Evolutionary conservation across 2,888 invertebrate genomes (phyloP).

Genomic region (Drosophila formosana): DNA sequence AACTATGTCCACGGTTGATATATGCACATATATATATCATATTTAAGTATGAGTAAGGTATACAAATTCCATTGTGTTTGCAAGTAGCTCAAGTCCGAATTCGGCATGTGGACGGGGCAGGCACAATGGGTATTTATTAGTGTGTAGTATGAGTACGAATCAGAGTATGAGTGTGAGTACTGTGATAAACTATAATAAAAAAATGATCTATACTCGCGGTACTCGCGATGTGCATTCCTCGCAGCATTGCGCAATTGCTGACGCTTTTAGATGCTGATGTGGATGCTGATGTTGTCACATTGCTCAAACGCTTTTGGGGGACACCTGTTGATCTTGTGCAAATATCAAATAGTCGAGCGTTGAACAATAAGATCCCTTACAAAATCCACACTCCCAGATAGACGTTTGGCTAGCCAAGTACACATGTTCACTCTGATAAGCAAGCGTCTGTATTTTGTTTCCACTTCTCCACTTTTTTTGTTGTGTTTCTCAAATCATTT

Average conservation of each 20-base stretch:
- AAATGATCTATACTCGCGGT: conserved; percentile 10
- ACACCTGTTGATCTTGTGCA: conserved; percentile 75
- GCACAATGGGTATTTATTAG: conserved; percentile 5
- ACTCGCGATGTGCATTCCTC: conserved; percentile 8
- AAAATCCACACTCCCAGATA: conserved; percentile 40
- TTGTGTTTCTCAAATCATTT: conserved; percentile 45
- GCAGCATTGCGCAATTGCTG: conserved; percentile 45
- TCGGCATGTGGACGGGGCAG: conserved; percentile 5
- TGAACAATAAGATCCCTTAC: conserved; percentile 64
- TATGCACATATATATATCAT: not conserved
- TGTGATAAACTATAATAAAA: conserved; percentile 13
- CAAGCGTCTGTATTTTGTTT: conserved; percentile 16
- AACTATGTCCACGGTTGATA: not conserved
- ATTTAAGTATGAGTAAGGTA: conserved; percentile 4
- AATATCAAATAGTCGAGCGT: conserved; percentile 61
- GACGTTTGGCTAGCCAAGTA: conserved; percentile 24
- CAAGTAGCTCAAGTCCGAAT: conserved; percentile 20
- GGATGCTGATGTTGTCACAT: conserved; percentile 50
- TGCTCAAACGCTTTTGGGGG: conserved; percentile 30
- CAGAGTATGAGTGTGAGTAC: not conserved
- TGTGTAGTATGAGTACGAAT: not conserved
- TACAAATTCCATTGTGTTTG: conserved; percentile 15
- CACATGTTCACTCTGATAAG: conserved; percentile 59
- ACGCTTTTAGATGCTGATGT: conserved; percentile 46
- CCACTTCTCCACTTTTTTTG: conserved; percentile 6